Evolutionary conservation across 2,113 vertebrate species (phyloP).

Genomic region (Hymenochirus boettgeri): DNA sequence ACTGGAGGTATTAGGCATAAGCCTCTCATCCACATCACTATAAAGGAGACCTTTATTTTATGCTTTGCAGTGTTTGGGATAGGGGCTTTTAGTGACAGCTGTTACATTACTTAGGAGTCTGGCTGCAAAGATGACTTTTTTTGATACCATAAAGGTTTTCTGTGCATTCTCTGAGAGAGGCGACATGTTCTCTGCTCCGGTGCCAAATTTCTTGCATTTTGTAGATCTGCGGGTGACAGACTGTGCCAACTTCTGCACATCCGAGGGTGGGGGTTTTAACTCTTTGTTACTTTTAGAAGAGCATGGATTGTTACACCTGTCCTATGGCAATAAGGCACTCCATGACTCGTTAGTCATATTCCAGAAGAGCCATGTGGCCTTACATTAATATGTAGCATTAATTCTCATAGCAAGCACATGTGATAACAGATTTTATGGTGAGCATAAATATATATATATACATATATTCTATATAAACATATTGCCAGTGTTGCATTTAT

Average conservation of each 20-base stretch:
- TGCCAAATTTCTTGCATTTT: conserved; percentile 28
- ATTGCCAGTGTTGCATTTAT: conserved; percentile 20
- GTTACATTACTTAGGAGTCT: background rate
- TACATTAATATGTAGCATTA: conserved; percentile 42
- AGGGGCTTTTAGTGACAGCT: background rate
- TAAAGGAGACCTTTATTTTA: background rate
- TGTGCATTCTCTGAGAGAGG: conserved; percentile 25
- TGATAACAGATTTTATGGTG: conserved; percentile 26
- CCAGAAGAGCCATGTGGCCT: conserved; percentile 31
- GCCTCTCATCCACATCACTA: background rate
- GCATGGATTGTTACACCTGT: conserved; percentile 5
- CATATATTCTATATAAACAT: no score
- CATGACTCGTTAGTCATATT: conserved; percentile 8
- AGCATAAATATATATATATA: background rate
- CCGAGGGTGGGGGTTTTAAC: background rate
- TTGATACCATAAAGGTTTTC: background rate
- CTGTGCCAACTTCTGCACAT: conserved; percentile 10
- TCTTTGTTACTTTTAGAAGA: conserved; percentile 10
- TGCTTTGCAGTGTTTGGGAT: no score
- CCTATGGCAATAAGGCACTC: conserved; percentile 32
- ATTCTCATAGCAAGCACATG: conserved; percentile 29
- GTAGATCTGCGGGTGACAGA: conserved; percentile 11
- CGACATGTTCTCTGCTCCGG: conserved; percentile 14
- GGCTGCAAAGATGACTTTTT: background rate
- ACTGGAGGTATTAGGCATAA: background rate